These are phyloP conservation scores for Nilaparvata lugens DNA, from an alignment of 1,140 invertebrate species.

Conservation along the genomic window DNA sequence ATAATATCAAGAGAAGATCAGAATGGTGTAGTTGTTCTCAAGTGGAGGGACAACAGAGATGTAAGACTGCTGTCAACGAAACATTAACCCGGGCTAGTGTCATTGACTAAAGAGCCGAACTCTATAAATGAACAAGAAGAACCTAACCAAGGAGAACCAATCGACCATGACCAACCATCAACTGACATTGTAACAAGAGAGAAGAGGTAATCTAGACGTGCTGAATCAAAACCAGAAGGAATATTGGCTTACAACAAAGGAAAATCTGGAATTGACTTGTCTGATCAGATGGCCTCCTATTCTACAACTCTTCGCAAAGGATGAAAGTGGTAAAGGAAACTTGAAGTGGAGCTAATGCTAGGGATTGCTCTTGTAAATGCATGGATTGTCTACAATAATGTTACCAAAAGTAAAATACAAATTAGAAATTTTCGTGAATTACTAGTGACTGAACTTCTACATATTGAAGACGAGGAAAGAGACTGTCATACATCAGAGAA, in stretches of 20 bases:
- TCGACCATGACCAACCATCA: neutral
- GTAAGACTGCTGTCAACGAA: constrained; percentile 23
- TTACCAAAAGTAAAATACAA: constrained; percentile 11
- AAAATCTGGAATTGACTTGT: constrained; percentile 24
- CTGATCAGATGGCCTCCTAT: constrained; percentile 33
- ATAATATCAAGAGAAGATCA: constrained; percentile 8
- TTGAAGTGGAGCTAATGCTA: constrained; percentile 30
- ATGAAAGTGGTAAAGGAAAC: constrained; percentile 33
- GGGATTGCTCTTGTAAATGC: constrained; percentile 29
- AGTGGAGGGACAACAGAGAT: constrained; percentile 23
- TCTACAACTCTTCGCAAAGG: constrained; percentile 28
- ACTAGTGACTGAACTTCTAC: constrained; percentile 4
- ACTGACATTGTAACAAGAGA: constrained; percentile 8
- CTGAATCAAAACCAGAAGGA: constrained; percentile 20
- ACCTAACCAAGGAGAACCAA: no score
- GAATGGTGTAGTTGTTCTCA: constrained; percentile 12
- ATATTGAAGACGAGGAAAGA: constrained; percentile 2
- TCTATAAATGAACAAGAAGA: no score
- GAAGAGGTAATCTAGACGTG: constrained; percentile 14
- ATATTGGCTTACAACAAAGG: constrained; percentile 25
- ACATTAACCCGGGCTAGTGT: constrained; percentile 10
- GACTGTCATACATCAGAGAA: constrained; percentile 4
- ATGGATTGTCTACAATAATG: constrained; percentile 22
- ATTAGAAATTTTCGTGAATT: constrained; percentile 17
- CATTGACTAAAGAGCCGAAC: neutral